Evolutionary conservation across 2,113 vertebrate genomes (phyloP).

Genomic region (Pandion haliaetus): DNA sequence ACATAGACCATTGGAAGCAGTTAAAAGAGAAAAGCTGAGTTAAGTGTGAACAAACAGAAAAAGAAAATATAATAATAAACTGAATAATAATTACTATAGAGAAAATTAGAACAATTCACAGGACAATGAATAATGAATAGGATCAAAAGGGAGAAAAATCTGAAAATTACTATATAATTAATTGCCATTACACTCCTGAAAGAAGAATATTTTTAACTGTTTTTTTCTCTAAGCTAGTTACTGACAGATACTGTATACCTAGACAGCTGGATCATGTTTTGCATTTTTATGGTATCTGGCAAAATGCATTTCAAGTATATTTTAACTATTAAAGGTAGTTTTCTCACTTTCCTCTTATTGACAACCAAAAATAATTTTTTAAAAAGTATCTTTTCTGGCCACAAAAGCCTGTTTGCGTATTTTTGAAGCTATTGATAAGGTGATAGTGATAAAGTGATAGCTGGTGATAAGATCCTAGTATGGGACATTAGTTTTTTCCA

Average conservation of each 20-base stretch:
- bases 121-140: not conserved
- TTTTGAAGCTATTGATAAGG: not conserved
- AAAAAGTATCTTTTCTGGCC: not conserved
- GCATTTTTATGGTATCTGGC: not conserved
- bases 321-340: not conserved
- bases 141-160: not conserved
- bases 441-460: not conserved
- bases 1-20: not conserved
- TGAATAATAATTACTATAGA: not conserved
- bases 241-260: not conserved
- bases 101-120: not conserved
- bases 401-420: not conserved
- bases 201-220: slow-evolving; percentile 13
- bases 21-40: not conserved
- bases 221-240: not conserved
- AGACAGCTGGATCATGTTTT: not conserved
- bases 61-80: not conserved
- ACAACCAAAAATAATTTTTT: not conserved
- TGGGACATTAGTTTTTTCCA: not conserved
- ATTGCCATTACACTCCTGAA: not conserved
- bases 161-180: not conserved
- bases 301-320: not conserved
- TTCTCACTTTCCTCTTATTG: not conserved
- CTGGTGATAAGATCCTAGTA: not conserved
- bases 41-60: not conserved